Percentiles rank a stretch among this genome's conserved stretches.
These are phyloP conservation scores for Caenorhabditis japonica DNA, from an alignment of 2,888 invertebrate genomes.

Conservation along the genomic window DNA sequence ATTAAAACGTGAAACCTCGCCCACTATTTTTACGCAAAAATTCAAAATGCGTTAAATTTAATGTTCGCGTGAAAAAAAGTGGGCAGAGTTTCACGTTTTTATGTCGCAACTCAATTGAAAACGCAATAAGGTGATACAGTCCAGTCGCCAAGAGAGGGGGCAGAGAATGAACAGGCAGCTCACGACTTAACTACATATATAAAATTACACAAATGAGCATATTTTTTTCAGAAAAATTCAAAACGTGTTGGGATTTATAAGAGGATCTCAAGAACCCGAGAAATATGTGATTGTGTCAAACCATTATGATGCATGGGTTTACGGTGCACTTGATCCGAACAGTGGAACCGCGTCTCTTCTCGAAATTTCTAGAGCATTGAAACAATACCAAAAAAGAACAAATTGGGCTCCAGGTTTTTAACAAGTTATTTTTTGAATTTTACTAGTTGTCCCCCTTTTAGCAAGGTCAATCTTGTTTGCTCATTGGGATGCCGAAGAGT, in stretches of 20 bases:
- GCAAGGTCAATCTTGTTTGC: constrained; percentile 78
- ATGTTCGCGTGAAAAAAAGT: no score
- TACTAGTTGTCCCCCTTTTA: no score
- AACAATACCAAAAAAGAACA: constrained; percentile 57
- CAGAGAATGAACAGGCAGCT: no score
- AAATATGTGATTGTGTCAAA: constrained; percentile 80
- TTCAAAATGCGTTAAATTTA: no score
- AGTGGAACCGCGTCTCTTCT: constrained; percentile 79
- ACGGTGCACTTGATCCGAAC: constrained; percentile 78
- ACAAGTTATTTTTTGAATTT: background rate
- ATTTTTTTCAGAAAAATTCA: constrained; percentile 64
- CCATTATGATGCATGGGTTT: constrained; percentile 80
- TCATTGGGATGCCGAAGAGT: constrained; percentile 80
- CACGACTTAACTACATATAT: no score
- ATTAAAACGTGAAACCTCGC: no score
- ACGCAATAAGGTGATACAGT: no score
- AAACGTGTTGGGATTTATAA: constrained; percentile 78
- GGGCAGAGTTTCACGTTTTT: no score
- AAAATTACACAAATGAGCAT: no score
- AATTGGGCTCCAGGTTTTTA: constrained; percentile 79
- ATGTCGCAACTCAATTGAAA: no score
- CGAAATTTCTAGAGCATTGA: constrained; percentile 77
- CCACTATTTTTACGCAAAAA: background rate
- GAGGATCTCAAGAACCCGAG: constrained; percentile 78
- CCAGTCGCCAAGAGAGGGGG: no score